phyloP scores from a whole-genome alignment of 2,888 invertebrate species.

The Chirona hameri region DNA sequence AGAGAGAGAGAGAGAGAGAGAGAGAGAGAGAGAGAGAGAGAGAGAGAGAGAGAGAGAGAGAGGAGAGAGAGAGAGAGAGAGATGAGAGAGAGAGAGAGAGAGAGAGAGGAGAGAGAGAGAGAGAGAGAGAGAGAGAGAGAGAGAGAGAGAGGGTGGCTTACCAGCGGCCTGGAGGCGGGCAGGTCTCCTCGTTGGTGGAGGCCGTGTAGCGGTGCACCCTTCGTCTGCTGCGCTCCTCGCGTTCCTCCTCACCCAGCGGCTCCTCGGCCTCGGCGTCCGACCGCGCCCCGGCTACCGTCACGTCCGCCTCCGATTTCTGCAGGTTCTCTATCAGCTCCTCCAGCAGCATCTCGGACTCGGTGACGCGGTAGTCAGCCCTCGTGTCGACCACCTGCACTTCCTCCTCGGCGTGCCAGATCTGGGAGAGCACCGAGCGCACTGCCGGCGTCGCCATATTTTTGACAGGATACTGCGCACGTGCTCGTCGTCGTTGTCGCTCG shows the following conservation, averaged over 20 bases:
- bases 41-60: not conserved
- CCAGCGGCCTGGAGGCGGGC: not conserved
- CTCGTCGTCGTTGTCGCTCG: constrained; percentile 1
- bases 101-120: not conserved
- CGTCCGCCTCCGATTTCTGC: not conserved
- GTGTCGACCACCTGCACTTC: not conserved
- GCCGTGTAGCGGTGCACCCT: not conserved
- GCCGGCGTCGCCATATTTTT: not conserved
- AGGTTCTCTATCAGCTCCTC: constrained; percentile 23
- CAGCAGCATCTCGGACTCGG: constrained; percentile 22
- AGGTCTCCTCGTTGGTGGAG: not conserved
- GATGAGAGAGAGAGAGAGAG: not conserved
- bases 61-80: not conserved
- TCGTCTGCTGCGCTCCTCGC: not conserved
- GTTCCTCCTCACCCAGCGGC: not conserved
- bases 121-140: not conserved
- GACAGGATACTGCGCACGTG: constrained; percentile 2
- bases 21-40: too few species aligned
- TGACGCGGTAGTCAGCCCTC: constrained; percentile 12
- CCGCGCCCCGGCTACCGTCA: too few species aligned
- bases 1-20: too few species aligned
- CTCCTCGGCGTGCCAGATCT: constrained; percentile 1
- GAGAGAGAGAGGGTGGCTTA: not conserved
- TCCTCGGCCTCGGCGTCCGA: not conserved
- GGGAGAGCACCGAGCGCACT: constrained; percentile 5